These are phyloP conservation scores for Poecilobothrus nobilitatus DNA, from an alignment of 2,888 invertebrate genomes.

Conservation along the genomic window DNA sequence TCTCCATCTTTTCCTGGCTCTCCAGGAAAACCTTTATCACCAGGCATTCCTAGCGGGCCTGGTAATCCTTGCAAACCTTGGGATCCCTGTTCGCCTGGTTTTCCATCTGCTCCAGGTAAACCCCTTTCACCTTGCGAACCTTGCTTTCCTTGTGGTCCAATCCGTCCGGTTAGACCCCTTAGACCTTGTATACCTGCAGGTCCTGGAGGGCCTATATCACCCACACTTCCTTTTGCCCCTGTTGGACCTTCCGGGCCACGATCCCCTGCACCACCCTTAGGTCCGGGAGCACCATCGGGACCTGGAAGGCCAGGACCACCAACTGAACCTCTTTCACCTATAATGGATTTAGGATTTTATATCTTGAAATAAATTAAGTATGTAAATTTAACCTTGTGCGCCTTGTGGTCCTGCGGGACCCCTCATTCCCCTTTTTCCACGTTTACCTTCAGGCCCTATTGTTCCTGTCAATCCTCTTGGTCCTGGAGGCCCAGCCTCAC, in stretches of 20 bases:
- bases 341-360: background rate
- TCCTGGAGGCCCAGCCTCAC: slow-evolving; percentile 63
- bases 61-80: slow-evolving; percentile 72
- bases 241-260: slow-evolving; percentile 57
- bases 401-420: slow-evolving; percentile 69
- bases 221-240: slow-evolving; percentile 55
- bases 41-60: slow-evolving; percentile 64
- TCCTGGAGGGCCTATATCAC: slow-evolving; percentile 53
- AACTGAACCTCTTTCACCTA: slow-evolving; percentile 53
- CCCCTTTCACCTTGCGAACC: slow-evolving; percentile 66
- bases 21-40: slow-evolving; percentile 56
- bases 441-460: slow-evolving; percentile 66
- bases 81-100: slow-evolving; percentile 72
- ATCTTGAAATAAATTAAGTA: background rate
- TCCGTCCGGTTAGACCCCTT: slow-evolving; percentile 57
- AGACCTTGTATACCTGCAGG: slow-evolving; percentile 51
- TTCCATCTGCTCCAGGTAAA: slow-evolving; percentile 73
- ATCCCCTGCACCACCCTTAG: slow-evolving; percentile 67
- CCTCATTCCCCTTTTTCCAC: slow-evolving; percentile 68
- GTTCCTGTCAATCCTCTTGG: slow-evolving; percentile 68
- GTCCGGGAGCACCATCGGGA: slow-evolving; percentile 66
- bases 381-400: slow-evolving; percentile 48
- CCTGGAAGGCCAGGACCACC: slow-evolving; percentile 60
- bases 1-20: slow-evolving; percentile 70
- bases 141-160: slow-evolving; percentile 61